Evolutionary conservation across 2,888 invertebrate genomes (phyloP), one percentile per base, ranked within the genome.

Genomic region (Nomada goodeniana): DNA sequence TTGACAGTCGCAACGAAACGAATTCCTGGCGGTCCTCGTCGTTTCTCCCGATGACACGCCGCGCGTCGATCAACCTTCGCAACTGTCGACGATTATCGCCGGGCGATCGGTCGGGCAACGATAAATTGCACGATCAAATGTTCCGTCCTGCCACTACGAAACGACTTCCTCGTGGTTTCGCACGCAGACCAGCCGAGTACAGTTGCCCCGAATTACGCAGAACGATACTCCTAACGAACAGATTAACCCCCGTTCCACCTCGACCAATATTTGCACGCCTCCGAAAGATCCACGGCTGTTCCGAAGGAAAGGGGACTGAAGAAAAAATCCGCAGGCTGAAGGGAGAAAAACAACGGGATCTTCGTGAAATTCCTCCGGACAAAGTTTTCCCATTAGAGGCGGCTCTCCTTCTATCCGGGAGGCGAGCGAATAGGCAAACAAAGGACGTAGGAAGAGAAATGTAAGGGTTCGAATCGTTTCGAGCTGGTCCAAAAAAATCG

Each of bases 1-100:
- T 55, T 60, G 76, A 69, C 71, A 69, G 69, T 71, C 72, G 65
- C 52, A 47, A 76, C 72, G 64, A 80, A 76, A 76, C 42, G 76
- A 80, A 76, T 69, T 76, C 71, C 42, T 44, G 59, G 10, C 57
- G 47, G 63, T 60, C 42, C 75, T 57, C 59, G 29, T 69, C 57
- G 68, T 23, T 61, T 57, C n/a, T 63, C 2, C 13, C n/a, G 59
- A 18, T 3, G 47, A 42, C 47, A n/a, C 29, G 29, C 29, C 15
- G 63, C 52, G 53, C 42, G n/a, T 50, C 59, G 57, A 50, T 63
- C 74, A 61, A 68, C 60, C 60, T 18, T 18, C 20, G 29, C 44
- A 42, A 59, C 57, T 26, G 44, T 36, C 20, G 26, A 15, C 47
- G 15, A n/a, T 44, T 50, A 70, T 42, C 52, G 5, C 13, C 64